Conservation (phyloP, 1,140 invertebrate species). For the Probaryconus sp. region DNA sequence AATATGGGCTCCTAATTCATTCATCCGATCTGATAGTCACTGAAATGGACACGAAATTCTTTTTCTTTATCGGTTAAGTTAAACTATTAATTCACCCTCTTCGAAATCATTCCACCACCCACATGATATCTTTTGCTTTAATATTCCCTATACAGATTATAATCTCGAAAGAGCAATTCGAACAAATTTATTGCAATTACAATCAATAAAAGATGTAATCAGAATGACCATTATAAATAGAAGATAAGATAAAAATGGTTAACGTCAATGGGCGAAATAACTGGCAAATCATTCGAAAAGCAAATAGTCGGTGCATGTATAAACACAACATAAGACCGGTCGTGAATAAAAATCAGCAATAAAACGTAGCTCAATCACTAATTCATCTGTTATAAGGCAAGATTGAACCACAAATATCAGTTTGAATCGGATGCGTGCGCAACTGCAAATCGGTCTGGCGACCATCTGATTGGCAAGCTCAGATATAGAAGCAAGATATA, state of each 20-base stretch:
- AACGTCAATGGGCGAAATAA: conserved; percentile 2
- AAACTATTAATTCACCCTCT: conserved; percentile 34
- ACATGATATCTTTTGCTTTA: too few species aligned
- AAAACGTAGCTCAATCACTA: conserved; percentile 23
- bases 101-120: too few species aligned
- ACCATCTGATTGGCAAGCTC: conserved; percentile 54
- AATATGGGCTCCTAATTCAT: too few species aligned
- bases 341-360: conserved; percentile 17
- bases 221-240: too few species aligned
- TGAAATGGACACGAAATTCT: conserved; percentile 21
- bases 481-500: conserved; percentile 56
- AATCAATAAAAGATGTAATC: too few species aligned
- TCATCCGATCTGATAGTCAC: conserved; percentile 26
- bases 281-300: not conserved
- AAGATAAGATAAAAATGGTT: too few species aligned
- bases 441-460: conserved; percentile 43
- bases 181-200: too few species aligned
- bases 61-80: conserved; percentile 25
- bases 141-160: too few species aligned
- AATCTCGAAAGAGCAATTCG: too few species aligned
- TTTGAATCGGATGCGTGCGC: conserved; percentile 48
- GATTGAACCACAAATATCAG: conserved; percentile 53
- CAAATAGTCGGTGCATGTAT: conserved; percentile 1
- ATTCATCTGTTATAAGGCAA: conserved; percentile 40
- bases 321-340: not conserved